Evolutionary conservation across 1,140 invertebrate species (phyloP), one percentile per base, ranked within the genome.

Genomic region (Dinoponera quadriceps): DNA sequence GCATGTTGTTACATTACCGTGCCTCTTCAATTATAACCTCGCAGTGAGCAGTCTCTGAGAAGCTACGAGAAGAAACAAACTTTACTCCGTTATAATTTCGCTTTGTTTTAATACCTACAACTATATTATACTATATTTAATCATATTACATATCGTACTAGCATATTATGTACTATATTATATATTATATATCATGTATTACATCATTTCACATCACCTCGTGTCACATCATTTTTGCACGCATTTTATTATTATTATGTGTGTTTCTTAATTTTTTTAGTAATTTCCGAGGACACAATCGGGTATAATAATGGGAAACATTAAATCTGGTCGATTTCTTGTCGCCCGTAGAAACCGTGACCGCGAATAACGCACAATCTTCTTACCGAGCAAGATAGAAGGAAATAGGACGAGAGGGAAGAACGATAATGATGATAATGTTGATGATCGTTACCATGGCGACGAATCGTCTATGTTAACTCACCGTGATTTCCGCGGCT

Each of bases 381-480:
- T 90, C 85, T 89, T 80, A 87, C 65, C 54, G 68, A 54, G 80
- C 66, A 75, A 71, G 80, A 80, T 86, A 49, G 59, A 85, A 88
- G 68, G 87, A 82, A 90, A 90, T 72, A 75, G 88, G 83, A 82
- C 65, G 77, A 57, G 82, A 84, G 88, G n/a, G 73, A 88, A 48
- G 72, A 84, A 84, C 84, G 90, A 92, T 94, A 94, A 93, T 93
- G 93, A 93, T 94, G 91, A 93, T 94, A 92, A 93, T 90, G 92
- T 92, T 92, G 91, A 91, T 89, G 92, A 90, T 93, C 92, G 93
- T 94, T 93, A 91, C 90, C 88, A 69, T 86, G 88, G 87, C 90
- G 90, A 90, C 85, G 86, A 74, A 88, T 87, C 86, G 84, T 87
- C 89, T 84, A 87, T 91, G 82, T 86, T 87, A 87, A 88, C 90